Base-by-base conservation (phyloP, 2,113 vertebrate genomes). In the Arizona elegans region DNA sequence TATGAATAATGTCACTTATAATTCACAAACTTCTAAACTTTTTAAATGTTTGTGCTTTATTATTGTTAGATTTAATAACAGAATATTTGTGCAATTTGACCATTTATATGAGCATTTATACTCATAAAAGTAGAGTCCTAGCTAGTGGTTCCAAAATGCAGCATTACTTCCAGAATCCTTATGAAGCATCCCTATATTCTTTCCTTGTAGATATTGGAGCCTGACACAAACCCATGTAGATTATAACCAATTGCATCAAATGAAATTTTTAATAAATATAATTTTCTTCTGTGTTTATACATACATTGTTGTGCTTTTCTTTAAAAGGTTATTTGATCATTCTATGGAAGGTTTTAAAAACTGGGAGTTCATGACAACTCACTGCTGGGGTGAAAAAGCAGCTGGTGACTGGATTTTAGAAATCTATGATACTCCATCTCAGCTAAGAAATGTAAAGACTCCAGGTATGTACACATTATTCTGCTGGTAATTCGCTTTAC, bases 331-430 rank as follows among this genome's bases (percentile, higher is more conserved):
- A 93, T 99, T 99, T 98, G 99, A 99, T 97, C 99, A 99, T 98
- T 99, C 99, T 94, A 99, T 99, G 98, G 99, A 99, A 98, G 99
- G 99, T 89, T 99, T 99, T 97, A 99, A 99, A 97, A 99, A 99
- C 97, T 99, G 99, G 99, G 99, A 99, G 96, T 99, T 99, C 95
- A 99, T 99, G 99, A 99, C 99, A 93, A 99, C 99, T 95, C 99
- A 99, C 94, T 99, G 98, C 96, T 99, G 99, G 99, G 99, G 99
- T 93, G 99, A 99, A 97, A 99, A 99, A 97, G 99, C 99, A 29
- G 98, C 98, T 26, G 99, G 99, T 92, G 99, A 99, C 96, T 99
- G 99, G 99, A 97, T 99, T 95, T 98, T 99, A 92, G 99, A 99
- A 97, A 99, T 99, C 96, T 98, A 99, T 88, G 99, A 99, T 95